Base-by-base conservation (phyloP, 2,888 invertebrate species). In the Mycogona germanica region DNA sequence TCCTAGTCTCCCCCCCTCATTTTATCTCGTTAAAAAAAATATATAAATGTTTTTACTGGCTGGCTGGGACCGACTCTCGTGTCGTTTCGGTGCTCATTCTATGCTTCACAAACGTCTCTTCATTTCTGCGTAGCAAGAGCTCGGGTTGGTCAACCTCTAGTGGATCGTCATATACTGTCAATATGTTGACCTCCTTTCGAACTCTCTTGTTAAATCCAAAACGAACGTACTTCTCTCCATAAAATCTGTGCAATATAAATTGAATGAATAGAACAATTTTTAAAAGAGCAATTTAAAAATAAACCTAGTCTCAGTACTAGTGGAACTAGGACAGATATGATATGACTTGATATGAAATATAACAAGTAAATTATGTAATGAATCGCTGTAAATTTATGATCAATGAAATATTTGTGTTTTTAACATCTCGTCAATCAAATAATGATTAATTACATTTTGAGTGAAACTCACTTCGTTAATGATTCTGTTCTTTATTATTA, bases 81-180 rank as follows among this genome's bases (percentile, higher is more conserved):
- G n/a, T 32, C 9, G n/a, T n/a, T 32, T n/a, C 35, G 9, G n/a
- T n/a, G n/a, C n/a, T n/a, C 9, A 32, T 32, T 21, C 41, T 12
- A 30, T 47, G 48, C n/a, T 21, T 47, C 28, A 30, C 14, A 26
- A 5, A 29, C 26, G 48, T 47, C 21, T n/a, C 17, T 6, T 17
- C 12, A 29, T 47, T 47, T 12, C 51, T n/a, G 17, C 52, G 30
- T 45, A 23, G 29, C 17, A 42, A 21, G 5, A 32, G 44, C 40
- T 50, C 50, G 3, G 40, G 40, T 17, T 17, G 19, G 7, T 51
- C 51, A n/a, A 28, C 17, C 19, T 21, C 17, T 51, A n/a, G 3
- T 4, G 51, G 51, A 23, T 44, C 5, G 42, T 51, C 51, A 44
- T 51, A 51, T 28, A 51, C 25, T 5, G 51, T 51, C 14, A 17